Conservation (phyloP, 2,888 invertebrate genomes). For the Deilephila elpenor region DNA sequence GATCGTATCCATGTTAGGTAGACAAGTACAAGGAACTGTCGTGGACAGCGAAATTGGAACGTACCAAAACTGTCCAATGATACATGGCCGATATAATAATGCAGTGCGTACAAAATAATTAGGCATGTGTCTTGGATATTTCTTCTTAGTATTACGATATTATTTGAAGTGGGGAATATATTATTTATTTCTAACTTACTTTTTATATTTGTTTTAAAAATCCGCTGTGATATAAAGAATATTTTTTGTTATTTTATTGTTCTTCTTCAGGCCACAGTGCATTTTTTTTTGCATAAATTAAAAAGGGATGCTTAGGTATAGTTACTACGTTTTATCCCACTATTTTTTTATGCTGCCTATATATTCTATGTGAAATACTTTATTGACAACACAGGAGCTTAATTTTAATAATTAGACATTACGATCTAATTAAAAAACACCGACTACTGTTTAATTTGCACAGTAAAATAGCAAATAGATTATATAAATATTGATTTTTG, state of each 20-base stretch:
- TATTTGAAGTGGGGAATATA: neutral
- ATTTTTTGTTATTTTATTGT: too few species aligned
- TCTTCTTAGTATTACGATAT: neutral
- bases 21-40: constrained; percentile 20
- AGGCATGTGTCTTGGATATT: neutral
- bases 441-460: neutral
- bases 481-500: constrained; percentile 20
- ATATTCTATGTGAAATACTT: too few species aligned
- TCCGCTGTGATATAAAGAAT: too few species aligned
- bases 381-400: too few species aligned
- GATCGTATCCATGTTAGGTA: constrained; percentile 15
- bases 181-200: too few species aligned
- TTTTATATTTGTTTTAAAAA: too few species aligned
- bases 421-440: neutral
- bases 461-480: neutral
- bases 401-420: too few species aligned
- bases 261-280: too few species aligned
- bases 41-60: constrained; percentile 3
- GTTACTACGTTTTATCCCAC: too few species aligned
- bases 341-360: too few species aligned
- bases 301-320: too few species aligned
- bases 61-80: constrained; percentile 20
- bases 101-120: neutral
- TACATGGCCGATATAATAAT: neutral
- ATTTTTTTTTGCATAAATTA: too few species aligned